phyloP scores from a whole-genome alignment of 2,888 invertebrate genomes.

The Rhodophaea formosa region DNA sequence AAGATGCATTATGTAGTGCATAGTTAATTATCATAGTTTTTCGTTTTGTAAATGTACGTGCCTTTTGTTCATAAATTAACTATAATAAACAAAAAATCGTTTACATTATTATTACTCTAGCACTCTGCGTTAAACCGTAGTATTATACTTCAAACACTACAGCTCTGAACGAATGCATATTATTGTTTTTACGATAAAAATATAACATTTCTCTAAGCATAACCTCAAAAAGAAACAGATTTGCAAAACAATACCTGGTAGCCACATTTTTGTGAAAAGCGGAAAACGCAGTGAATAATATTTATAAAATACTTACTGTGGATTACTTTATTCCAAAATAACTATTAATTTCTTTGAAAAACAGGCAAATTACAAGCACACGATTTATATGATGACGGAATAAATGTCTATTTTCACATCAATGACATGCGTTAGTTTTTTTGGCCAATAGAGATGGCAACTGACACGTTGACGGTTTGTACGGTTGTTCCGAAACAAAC shows the following conservation, averaged over 20 bases:
- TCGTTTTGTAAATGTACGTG: neutral
- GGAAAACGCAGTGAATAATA: no score
- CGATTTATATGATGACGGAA: neutral
- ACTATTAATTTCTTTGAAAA: neutral
- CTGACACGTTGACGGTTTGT: no score
- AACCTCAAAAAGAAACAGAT: constrained; percentile 6
- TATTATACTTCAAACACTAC: constrained; percentile 42
- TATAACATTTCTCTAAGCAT: neutral
- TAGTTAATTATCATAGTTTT: neutral
- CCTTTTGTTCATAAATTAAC: neutral
- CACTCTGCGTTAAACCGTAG: constrained; percentile 57
- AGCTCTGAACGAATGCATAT: constrained; percentile 63
- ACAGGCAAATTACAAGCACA: neutral
- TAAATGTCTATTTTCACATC: no score
- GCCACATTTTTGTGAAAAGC: neutral
- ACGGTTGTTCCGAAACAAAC: no score
- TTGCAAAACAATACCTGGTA: neutral
- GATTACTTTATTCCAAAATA: neutral
- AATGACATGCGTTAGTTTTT: no score
- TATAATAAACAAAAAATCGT: neutral
- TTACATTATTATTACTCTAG: constrained; percentile 35
- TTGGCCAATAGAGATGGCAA: no score
- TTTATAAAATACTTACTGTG: constrained; percentile 1
- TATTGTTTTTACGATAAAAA: constrained; percentile 1
- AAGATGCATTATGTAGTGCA: neutral